Conservation (phyloP, 2,113 vertebrate genomes). For the Synchiropus splendidus region DNA sequence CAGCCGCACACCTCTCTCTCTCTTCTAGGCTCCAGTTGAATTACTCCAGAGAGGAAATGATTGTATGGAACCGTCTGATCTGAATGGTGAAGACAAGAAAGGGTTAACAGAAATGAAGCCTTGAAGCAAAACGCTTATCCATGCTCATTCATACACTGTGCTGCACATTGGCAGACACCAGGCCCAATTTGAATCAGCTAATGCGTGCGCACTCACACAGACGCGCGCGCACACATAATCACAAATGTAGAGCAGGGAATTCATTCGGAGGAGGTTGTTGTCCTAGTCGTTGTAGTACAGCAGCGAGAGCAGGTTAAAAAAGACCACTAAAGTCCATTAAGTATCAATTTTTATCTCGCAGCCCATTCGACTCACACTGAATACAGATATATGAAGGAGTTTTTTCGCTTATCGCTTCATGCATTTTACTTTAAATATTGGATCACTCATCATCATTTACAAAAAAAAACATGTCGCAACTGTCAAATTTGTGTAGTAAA, state of each 20-base stretch:
- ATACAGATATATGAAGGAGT: no score
- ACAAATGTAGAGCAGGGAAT: slow-evolving; percentile 15
- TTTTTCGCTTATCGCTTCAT: no score
- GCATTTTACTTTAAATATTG: no score
- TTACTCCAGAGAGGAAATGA: slow-evolving; percentile 31
- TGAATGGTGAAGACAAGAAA: slow-evolving; percentile 31
- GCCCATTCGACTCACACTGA: no score
- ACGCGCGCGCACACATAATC: not conserved
- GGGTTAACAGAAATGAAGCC: slow-evolving; percentile 40
- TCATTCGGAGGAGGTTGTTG: slow-evolving; percentile 30
- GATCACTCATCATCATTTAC: no score
- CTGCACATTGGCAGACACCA: slow-evolving; percentile 8
- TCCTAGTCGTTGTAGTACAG: no score
- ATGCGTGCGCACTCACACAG: not conserved
- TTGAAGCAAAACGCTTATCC: slow-evolving; percentile 33
- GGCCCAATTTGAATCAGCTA: slow-evolving; percentile 3
- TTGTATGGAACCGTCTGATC: slow-evolving; percentile 18
- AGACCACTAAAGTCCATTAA: no score
- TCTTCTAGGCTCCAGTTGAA: slow-evolving; percentile 10
- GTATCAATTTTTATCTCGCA: no score
- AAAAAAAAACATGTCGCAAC: no score
- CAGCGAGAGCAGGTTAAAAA: no score
- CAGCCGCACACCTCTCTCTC: not conserved
- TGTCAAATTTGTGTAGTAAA: no score
- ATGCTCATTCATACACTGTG: slow-evolving; percentile 52